Base-by-base conservation (phyloP, 2,113 vertebrate genomes). In the Talpa occidentalis region DNA sequence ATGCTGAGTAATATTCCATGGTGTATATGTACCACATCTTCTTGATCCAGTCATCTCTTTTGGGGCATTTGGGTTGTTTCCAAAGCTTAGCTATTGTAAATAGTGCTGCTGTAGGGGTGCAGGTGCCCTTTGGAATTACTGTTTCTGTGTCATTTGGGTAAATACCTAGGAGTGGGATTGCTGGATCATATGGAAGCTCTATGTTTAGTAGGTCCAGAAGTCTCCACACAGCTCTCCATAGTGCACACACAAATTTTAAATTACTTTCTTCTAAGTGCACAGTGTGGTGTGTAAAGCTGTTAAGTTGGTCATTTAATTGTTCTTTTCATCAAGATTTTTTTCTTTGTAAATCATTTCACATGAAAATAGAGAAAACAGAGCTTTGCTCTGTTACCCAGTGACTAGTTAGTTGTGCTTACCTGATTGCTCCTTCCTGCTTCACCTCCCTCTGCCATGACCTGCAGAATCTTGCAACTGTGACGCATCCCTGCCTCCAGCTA, bases 251-350 rank as follows among this genome's bases (percentile, higher is more conserved):
- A 49, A 10, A 79, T 92, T 94, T 92, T 67, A 82, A 76, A 74
- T 87, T 9, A 59, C 93, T 96, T 87, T 74, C 32, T 66, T 4
- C 0, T 22, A 54, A 44, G 37, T 0, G 0, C 49, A 52, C 21
- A 3, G 1, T 3, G 0, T 6, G n/a, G 62, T 16, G 9, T 59
- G 59, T 44, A 2, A 47, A 49, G 67, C 67, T 96, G 10, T 74
- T 73, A 87, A 40, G 35, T 28, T 52, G 74, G 62, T 59, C 67
- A 77, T 90, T 21, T 56, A 22, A 56, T 88, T 93, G 32, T 90
- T 90, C 96, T 44, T 64, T 30, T 52, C 49, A 52, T 52, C 5
- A 44, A 52, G 16, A 52, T 42, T 30, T n/a, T 22, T 70, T 76
- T 67, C 59, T 35, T 73, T 60, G 42, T 19, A 87, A n/a, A 83